Percentiles rank a stretch among this genome's conserved stretches.
Evolutionary conservation across 2,113 vertebrate species (phyloP).

Genomic region (Beaufortia kweichowensis): DNA sequence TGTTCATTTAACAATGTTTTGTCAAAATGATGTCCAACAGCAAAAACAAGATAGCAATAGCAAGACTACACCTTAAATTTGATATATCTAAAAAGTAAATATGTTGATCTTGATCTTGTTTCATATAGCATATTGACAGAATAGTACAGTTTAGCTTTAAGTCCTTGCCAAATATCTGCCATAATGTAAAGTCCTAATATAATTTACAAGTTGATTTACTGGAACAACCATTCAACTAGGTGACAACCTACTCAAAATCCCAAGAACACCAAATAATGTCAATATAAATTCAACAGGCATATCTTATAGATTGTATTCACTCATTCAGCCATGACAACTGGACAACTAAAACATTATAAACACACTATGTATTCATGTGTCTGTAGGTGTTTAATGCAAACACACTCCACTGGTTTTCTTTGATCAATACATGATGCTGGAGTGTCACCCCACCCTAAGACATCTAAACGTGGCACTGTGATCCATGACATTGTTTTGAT

Average conservation of each 20-base stretch:
- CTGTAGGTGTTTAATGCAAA: background rate
- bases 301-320: background rate
- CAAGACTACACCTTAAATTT: background rate
- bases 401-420: background rate
- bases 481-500: conserved; percentile 9
- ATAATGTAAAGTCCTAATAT: too few relatives aligned
- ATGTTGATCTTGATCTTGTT: too few relatives aligned
- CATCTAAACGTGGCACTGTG: conserved; percentile 8
- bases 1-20: background rate
- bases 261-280: background rate
- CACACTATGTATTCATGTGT: background rate
- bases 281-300: background rate
- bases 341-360: background rate
- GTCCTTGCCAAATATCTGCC: too few relatives aligned
- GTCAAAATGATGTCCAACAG: background rate
- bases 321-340: background rate
- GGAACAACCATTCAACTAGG: too few relatives aligned
- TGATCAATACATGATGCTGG: conserved; percentile 1
- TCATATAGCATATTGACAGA: too few relatives aligned
- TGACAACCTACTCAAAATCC: background rate
- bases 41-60: background rate
- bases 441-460: conserved; percentile 10
- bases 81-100: background rate
- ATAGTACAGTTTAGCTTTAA: background rate
- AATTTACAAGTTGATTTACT: too few relatives aligned